These are phyloP conservation scores for Thaleichthys pacificus DNA, from an alignment of 2,797 vertebrate species.

Conservation along the genomic window DNA sequence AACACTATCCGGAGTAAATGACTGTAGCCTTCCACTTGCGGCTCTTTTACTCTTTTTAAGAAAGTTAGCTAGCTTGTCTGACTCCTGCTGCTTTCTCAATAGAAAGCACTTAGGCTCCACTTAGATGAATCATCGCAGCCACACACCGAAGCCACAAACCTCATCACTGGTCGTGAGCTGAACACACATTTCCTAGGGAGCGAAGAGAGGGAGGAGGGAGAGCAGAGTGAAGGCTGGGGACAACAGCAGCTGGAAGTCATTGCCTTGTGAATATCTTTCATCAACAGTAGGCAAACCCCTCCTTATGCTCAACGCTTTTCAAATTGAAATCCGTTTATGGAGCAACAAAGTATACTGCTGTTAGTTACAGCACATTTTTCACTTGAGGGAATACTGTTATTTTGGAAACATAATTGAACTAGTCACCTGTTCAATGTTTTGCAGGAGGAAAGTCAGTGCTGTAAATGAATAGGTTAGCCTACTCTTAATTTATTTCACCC, in stretches of 20 bases:
- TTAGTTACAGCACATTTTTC: not conserved
- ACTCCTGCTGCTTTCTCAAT: conserved; percentile 31
- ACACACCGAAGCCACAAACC: conserved; percentile 7
- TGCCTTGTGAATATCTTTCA: not conserved
- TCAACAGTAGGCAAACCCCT: not conserved
- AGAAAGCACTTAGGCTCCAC: conserved; percentile 39
- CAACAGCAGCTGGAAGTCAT: not conserved
- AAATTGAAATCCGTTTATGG: not conserved
- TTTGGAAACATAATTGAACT: no score
- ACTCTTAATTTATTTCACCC: no score
- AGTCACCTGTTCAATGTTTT: no score
- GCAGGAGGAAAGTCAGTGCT: no score
- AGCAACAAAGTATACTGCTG: not conserved
- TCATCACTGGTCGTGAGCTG: not conserved
- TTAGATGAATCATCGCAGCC: conserved; percentile 52
- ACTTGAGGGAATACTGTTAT: no score
- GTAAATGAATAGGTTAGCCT: no score
- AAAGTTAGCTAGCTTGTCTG: conserved; percentile 11
- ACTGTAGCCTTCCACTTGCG: no score
- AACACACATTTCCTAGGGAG: not conserved
- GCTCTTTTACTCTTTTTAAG: conserved; percentile 11
- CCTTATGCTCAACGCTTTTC: not conserved
- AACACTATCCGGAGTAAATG: no score
- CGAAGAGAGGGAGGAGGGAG: not conserved
- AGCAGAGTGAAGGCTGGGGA: not conserved